Percentiles rank a stretch among this genome's conserved stretches.
These are phyloP conservation scores for Drosophila nr. perissopoda DNA, from an alignment of 2,888 invertebrate genomes.

Conservation along the genomic window DNA sequence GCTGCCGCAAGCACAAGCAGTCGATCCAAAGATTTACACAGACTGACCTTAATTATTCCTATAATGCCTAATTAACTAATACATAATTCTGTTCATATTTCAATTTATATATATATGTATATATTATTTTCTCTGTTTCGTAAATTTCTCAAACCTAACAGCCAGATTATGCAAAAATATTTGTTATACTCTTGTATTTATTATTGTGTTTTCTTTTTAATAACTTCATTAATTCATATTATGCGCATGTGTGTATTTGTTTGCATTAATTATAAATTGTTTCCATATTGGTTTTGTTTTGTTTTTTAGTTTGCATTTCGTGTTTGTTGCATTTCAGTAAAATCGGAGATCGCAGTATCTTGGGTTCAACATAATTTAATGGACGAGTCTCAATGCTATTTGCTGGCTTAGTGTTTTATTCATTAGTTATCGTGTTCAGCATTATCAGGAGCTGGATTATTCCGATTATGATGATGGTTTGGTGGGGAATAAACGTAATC, in stretches of 20 bases:
- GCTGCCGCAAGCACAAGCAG: slow-evolving; percentile 35
- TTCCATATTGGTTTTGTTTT: slow-evolving; percentile 6
- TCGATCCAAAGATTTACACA: slow-evolving; percentile 48
- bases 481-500: slow-evolving; percentile 26
- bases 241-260: slow-evolving; percentile 43
- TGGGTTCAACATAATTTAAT: slow-evolving; percentile 65
- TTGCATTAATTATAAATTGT: slow-evolving; percentile 36
- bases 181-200: slow-evolving; percentile 51
- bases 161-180: slow-evolving; percentile 77
- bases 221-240: slow-evolving; percentile 68
- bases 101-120: slow-evolving; percentile 21
- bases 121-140: slow-evolving; percentile 27
- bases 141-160: slow-evolving; percentile 71
- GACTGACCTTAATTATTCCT: slow-evolving; percentile 64
- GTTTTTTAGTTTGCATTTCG: slow-evolving; percentile 10
- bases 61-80: slow-evolving; percentile 68
- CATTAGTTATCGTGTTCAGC: slow-evolving; percentile 44
- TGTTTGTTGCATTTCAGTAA: slow-evolving; percentile 49
- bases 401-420: slow-evolving; percentile 36
- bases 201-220: slow-evolving; percentile 43
- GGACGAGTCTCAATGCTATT: slow-evolving; percentile 65
- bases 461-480: slow-evolving; percentile 1
- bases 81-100: slow-evolving; percentile 50
- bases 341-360: slow-evolving; percentile 73
- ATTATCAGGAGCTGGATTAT: slow-evolving; percentile 30